Evolutionary conservation across 1,140 invertebrate genomes (phyloP), one percentile per base, ranked within the genome.

Genomic region (Mactra quadrangularis): DNA sequence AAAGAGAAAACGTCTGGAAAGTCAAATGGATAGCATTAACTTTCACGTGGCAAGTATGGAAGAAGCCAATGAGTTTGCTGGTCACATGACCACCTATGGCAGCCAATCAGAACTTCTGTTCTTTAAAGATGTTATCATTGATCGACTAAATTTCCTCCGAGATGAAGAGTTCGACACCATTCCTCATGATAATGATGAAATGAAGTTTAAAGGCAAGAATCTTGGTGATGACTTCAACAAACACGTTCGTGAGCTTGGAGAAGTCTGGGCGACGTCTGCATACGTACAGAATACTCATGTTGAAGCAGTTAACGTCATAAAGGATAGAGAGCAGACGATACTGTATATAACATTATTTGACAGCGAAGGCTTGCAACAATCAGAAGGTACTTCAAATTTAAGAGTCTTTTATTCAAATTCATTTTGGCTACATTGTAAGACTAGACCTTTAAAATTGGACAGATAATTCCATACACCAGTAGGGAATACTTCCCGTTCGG

Each of bases 171-270:
- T 82, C 29, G 79, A 82, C 27, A 82, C 71, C 3, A 64, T 82
- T 50, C 79, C 79, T 1, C 79, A 82, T 45, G 79, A 82, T 55
- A 82, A 82, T 52, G 79, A 82, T 25, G 79, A 82, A n/a, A 53
- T 82, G 0, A 82, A 82, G 47, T 82, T 82, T 35, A 82, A 62
- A 66, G 19, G 15, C 11, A 66, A 47, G 31, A 60, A 71, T 53
- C 68, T 82, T 38, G 70, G 57, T 22, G 79, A 82, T n/a, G 79
- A 82, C 25, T 82, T 82, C 50, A 74, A 82, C 29, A 82, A 82
- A 62, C 70, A 52, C 33, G 71, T 45, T 1, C 33, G 60, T 19
- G 70, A 82, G 1, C 0, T 82, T 29, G 79, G 79, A 19, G 68
- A 52, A 6, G 62, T 82, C 27, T 74, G 68, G 79, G 38, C 70